Evolutionary conservation across 1,140 invertebrate genomes (phyloP).

Genomic region (Pseudomyrmex cubaensis): DNA sequence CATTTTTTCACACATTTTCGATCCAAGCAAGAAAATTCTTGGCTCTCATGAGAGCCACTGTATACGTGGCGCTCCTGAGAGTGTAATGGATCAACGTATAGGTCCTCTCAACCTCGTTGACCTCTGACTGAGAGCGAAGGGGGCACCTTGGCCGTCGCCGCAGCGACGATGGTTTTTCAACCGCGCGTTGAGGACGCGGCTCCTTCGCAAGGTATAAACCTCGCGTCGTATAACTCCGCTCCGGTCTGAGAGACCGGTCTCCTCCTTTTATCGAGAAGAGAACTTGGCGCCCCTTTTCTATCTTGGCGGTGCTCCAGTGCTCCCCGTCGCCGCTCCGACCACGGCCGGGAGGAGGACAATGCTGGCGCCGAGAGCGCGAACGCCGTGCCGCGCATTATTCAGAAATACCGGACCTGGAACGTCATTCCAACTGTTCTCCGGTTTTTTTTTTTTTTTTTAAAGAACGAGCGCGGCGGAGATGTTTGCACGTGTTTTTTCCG

Average conservation of each 20-base stretch:
- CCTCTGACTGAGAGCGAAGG: conserved; percentile 71
- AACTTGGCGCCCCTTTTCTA: conserved; percentile 49
- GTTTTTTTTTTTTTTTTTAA: conserved; percentile 33
- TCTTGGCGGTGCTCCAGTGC: conserved; percentile 8
- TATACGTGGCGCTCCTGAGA: conserved; percentile 20
- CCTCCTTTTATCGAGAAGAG: conserved; percentile 61
- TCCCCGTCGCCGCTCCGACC: conserved; percentile 59
- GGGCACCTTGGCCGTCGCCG: conserved; percentile 45
- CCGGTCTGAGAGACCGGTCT: conserved; percentile 68
- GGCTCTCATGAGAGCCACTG: conserved; percentile 63
- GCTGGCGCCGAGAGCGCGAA: conserved; percentile 60
- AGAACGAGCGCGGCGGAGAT: too few relatives aligned
- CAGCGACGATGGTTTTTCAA: conserved; percentile 65
- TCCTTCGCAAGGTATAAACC: conserved; percentile 66
- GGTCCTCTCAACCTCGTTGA: conserved; percentile 73
- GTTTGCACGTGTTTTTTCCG: too few relatives aligned
- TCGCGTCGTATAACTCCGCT: not conserved
- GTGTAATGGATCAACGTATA: conserved; percentile 65
- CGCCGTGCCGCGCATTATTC: conserved; percentile 50
- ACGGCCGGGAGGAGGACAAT: conserved; percentile 29
- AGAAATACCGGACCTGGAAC: conserved; percentile 42
- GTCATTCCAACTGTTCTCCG: conserved; percentile 42
- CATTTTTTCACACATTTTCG: too few relatives aligned
- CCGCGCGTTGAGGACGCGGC: conserved; percentile 62
- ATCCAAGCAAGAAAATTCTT: too few relatives aligned